phyloP scores from a whole-genome alignment of 2,888 invertebrate genomes.

The Entomobrya multifasciata region DNA sequence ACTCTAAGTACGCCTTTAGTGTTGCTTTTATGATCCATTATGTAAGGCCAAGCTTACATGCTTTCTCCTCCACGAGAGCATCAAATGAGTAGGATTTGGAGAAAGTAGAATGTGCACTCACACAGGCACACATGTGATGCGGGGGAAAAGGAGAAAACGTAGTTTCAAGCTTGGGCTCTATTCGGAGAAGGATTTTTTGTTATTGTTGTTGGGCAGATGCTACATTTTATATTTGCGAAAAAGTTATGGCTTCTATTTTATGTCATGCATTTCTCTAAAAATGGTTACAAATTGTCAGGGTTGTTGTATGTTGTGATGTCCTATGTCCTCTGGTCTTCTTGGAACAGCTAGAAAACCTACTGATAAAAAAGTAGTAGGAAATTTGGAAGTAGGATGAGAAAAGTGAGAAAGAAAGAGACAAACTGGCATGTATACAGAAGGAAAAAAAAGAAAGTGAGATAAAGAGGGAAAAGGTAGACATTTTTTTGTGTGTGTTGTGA shows the following conservation, averaged over 20 bases:
- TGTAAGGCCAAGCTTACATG: slow-evolving; percentile 70
- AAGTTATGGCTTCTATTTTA: slow-evolving; percentile 69
- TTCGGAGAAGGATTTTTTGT: slow-evolving; percentile 49
- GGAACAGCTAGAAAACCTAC: background rate
- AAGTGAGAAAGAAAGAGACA: slow-evolving; percentile 32
- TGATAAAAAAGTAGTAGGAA: slow-evolving; percentile 4
- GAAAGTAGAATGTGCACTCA: slow-evolving; percentile 34
- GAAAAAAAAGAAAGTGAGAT: background rate
- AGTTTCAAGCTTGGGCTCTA: no score
- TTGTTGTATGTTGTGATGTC: slow-evolving; percentile 33
- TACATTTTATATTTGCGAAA: slow-evolving; percentile 71
- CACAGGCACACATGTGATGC: slow-evolving; percentile 13
- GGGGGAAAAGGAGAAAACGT: background rate
- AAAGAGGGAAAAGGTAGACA: slow-evolving; percentile 24
- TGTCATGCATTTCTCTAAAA: slow-evolving; percentile 67
- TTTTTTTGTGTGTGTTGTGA: slow-evolving; percentile 46
- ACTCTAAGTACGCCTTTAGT: slow-evolving; percentile 42
- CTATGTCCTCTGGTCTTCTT: slow-evolving; percentile 25
- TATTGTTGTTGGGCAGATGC: slow-evolving; percentile 74
- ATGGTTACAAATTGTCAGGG: slow-evolving; percentile 72
- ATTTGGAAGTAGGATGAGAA: background rate
- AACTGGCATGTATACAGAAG: slow-evolving; percentile 24
- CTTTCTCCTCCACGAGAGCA: slow-evolving; percentile 71
- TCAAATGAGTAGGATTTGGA: slow-evolving; percentile 72
- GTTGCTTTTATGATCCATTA: slow-evolving; percentile 70